Conservation (phyloP, 2,888 invertebrate species). For the Ommatoiulus sabulosus region DNA sequence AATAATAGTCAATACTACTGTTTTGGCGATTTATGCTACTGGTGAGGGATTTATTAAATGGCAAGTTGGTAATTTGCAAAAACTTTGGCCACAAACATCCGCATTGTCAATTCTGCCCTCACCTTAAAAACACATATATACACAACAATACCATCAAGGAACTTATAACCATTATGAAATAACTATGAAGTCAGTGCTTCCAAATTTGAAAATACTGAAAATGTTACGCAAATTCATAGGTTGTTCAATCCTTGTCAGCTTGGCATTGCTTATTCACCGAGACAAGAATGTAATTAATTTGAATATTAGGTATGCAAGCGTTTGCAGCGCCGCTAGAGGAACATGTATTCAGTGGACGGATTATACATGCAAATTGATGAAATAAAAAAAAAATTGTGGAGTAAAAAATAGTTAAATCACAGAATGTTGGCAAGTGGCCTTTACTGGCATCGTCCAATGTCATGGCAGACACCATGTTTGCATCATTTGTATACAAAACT, state of each 20-base stretch:
- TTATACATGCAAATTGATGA: neutral
- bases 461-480: neutral
- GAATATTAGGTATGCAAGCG: neutral
- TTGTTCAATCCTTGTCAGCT: neutral
- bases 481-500: neutral
- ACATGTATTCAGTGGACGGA: neutral
- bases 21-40: too few relatives aligned
- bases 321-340: neutral
- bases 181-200: neutral
- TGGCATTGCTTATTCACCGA: neutral
- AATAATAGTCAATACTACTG: too few relatives aligned
- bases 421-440: neutral
- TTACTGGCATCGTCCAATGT: neutral
- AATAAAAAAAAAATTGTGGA: neutral
- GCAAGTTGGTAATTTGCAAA: neutral
- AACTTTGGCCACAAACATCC: neutral
- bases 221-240: neutral
- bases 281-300: neutral
- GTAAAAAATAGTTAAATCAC: neutral
- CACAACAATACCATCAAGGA: neutral
- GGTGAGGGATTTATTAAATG: neutral
- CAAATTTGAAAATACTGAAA: neutral
- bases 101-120: neutral
- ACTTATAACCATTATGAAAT: conserved; percentile 10
- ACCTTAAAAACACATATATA: neutral